phyloP scores from a whole-genome alignment of 2,888 invertebrate genomes.

The Chrysolina oricalcia region DNA sequence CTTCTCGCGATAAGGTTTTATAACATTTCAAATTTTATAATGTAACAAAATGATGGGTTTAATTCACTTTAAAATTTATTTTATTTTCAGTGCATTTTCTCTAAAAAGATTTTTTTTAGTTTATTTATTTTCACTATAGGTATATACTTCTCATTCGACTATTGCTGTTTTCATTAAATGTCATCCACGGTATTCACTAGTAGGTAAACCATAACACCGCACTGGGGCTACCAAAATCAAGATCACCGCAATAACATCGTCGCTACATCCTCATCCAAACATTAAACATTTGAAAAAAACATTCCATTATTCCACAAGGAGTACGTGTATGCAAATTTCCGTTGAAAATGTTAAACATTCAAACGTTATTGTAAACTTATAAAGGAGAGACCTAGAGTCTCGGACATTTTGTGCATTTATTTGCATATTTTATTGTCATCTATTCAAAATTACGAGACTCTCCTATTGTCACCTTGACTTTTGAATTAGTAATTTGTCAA shows the following conservation, averaged over 20 bases:
- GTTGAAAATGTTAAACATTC: conserved; percentile 18
- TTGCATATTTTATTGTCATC: conserved; percentile 33
- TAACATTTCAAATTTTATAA: no score
- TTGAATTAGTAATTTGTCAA: conserved; percentile 27
- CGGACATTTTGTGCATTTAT: conserved; percentile 25
- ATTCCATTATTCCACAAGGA: conserved; percentile 21
- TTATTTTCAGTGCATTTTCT: no score
- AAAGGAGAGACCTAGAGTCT: conserved; percentile 23
- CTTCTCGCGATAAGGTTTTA: no score
- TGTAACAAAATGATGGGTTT: no score
- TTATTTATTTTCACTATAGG: no score
- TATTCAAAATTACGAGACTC: conserved; percentile 27
- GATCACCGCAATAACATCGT: not conserved
- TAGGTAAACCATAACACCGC: no score
- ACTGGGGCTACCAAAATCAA: not conserved
- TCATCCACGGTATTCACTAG: no score
- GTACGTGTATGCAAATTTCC: conserved; percentile 14
- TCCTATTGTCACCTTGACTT: conserved; percentile 27
- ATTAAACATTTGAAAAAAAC: not conserved
- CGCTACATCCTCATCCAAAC: not conserved
- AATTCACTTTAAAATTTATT: no score
- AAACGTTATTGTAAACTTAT: conserved; percentile 24
- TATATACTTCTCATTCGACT: no score
- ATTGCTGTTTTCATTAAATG: no score
- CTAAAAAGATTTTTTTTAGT: no score